A percentile compares a stretch with the other conserved stretches of the same genome.
Conservation (phyloP, 1,140 invertebrate species). For the Zophobas morio region DNA sequence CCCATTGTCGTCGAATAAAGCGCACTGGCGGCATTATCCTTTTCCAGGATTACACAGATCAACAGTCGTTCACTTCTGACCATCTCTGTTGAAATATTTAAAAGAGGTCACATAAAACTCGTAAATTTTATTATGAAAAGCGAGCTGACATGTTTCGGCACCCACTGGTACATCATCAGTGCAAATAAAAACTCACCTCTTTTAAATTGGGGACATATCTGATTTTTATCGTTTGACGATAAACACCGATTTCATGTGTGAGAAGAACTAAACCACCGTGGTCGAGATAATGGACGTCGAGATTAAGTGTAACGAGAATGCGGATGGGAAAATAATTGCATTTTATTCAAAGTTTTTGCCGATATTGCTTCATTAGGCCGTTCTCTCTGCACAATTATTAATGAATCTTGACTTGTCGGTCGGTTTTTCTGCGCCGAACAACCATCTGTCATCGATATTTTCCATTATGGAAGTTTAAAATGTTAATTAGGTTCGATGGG, state of each 20-base stretch:
- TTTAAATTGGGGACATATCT: no score
- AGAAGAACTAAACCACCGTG: no score
- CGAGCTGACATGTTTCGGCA: no score
- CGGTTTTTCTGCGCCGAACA: not conserved
- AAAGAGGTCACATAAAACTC: no score
- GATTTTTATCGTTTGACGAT: no score
- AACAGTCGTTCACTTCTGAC: slow-evolving; percentile 9
- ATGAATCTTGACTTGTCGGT: slow-evolving; percentile 28
- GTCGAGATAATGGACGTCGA: slow-evolving; percentile 21
- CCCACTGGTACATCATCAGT: no score
- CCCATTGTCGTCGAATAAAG: slow-evolving; percentile 25
- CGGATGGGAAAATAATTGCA: slow-evolving; percentile 31
- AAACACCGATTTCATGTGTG: no score
- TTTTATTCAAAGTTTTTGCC: slow-evolving; percentile 39
- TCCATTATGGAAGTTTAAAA: slow-evolving; percentile 4
- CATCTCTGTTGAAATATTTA: not conserved
- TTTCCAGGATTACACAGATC: slow-evolving; percentile 20
- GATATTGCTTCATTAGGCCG: slow-evolving; percentile 32
- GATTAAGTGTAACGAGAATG: slow-evolving; percentile 32
- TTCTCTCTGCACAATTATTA: slow-evolving; percentile 17
- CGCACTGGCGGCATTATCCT: slow-evolving; percentile 17
- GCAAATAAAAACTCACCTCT: no score
- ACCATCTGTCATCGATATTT: slow-evolving; percentile 23
- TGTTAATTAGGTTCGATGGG: slow-evolving; percentile 11
- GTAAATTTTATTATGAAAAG: no score